These are phyloP conservation scores for Gracilinanus agilis DNA, from an alignment of 2,113 vertebrate genomes.

Conservation along the genomic window DNA sequence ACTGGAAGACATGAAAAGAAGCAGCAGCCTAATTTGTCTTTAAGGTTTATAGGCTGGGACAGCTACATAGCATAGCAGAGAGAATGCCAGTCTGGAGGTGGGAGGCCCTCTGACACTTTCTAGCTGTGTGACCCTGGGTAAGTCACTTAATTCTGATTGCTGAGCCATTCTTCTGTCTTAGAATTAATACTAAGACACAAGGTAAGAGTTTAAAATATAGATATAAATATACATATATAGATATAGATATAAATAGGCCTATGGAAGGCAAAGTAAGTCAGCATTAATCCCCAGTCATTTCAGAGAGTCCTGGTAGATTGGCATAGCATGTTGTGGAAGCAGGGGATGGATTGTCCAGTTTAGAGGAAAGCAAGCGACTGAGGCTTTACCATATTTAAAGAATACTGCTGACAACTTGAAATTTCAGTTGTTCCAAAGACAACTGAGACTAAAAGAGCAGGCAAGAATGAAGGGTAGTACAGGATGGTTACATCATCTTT, in stretches of 20 bases:
- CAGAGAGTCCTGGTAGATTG: not conserved
- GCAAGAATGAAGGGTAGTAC: not conserved
- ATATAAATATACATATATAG: too few species aligned
- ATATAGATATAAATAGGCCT: not conserved
- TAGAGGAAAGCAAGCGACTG: not conserved
- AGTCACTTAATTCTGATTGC: too few species aligned
- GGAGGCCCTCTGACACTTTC: too few species aligned
- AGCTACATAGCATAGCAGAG: too few species aligned
- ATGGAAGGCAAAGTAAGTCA: not conserved
- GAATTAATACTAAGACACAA: too few species aligned
- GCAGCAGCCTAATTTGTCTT: not conserved
- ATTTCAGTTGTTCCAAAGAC: not conserved
- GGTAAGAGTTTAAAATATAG: too few species aligned
- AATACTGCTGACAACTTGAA: not conserved
- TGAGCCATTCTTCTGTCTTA: too few species aligned
- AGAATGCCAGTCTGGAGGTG: too few species aligned
- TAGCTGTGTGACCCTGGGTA: too few species aligned
- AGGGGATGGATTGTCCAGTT: not conserved
- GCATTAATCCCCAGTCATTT: conserved; percentile 18
- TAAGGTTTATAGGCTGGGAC: not conserved
- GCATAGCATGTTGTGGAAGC: not conserved
- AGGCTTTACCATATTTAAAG: conserved; percentile 1
- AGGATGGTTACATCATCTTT: not conserved
- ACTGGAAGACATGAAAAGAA: not conserved
- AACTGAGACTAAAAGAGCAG: not conserved